Percentiles rank a stretch among this genome's conserved stretches.
Evolutionary conservation across 2,888 invertebrate species (phyloP).

Genomic region (Punctoribates punctum): DNA sequence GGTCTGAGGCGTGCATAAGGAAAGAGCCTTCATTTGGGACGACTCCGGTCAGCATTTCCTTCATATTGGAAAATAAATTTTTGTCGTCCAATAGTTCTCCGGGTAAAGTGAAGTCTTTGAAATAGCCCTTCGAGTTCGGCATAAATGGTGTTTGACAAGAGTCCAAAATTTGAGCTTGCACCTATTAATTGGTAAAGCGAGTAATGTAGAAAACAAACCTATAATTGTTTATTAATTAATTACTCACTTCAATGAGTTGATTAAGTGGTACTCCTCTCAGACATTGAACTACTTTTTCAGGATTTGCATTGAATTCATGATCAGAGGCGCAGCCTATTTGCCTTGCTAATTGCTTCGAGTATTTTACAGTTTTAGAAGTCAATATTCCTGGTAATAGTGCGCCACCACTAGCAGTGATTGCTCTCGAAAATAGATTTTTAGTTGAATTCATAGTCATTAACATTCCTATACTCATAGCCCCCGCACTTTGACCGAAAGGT

Average conservation of each 20-base stretch:
- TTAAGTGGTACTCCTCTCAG: too few species aligned
- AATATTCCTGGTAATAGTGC: too few species aligned
- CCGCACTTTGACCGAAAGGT: conserved; percentile 51
- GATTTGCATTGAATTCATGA: too few species aligned
- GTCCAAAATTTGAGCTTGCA: neutral
- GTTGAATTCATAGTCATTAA: neutral
- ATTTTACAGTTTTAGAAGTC: too few species aligned
- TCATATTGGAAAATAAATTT: neutral
- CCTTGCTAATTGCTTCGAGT: neutral
- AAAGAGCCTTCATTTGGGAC: neutral
- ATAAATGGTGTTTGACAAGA: neutral
- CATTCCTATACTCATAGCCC: conserved; percentile 47
- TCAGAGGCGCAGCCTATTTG: neutral
- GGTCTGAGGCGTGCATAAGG: neutral
- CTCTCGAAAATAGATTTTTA: neutral
- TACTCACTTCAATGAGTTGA: too few species aligned
- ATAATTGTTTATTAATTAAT: too few species aligned
- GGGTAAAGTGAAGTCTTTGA: neutral
- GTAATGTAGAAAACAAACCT: too few species aligned
- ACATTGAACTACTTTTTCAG: too few species aligned
- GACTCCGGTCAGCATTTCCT: neutral
- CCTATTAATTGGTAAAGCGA: neutral
- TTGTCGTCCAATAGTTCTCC: neutral
- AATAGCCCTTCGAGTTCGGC: neutral
- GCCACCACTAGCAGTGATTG: neutral